Conservation (phyloP, 2,113 vertebrate species). For the Ictalurus furcatus region DNA sequence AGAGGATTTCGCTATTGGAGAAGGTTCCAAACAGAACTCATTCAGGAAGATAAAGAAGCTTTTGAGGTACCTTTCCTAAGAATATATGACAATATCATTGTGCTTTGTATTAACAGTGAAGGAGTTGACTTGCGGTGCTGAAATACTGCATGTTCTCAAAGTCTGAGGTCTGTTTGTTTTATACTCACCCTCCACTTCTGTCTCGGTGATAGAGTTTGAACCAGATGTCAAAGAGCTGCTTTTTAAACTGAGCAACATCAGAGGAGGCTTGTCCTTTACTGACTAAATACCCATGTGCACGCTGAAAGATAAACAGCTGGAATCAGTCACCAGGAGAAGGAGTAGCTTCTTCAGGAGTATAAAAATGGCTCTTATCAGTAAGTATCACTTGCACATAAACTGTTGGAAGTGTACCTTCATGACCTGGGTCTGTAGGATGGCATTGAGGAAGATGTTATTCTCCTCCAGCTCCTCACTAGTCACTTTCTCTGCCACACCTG, state of each 20-base stretch:
- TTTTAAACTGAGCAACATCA: slow-evolving; percentile 72
- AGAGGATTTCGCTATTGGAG: background rate
- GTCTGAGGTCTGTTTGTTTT: background rate
- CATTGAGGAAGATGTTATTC: slow-evolving; percentile 76
- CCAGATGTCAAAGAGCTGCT: slow-evolving; percentile 84
- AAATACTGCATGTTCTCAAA: background rate
- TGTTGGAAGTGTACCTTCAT: slow-evolving; percentile 74
- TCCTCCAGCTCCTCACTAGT: slow-evolving; percentile 75
- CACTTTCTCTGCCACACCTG: slow-evolving; percentile 73
- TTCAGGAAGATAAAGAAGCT: background rate
- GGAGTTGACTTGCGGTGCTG: background rate
- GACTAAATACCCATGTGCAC: slow-evolving; percentile 78
- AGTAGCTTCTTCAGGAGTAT: background rate
- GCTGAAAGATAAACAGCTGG: slow-evolving; percentile 60
- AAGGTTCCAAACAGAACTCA: background rate
- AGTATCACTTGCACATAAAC: background rate
- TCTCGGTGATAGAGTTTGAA: slow-evolving; percentile 82
- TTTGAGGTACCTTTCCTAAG: background rate
- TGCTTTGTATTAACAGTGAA: background rate
- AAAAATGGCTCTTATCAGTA: background rate
- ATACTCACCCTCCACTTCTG: slow-evolving; percentile 73
- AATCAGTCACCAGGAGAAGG: background rate
- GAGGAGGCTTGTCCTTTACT: slow-evolving; percentile 69
- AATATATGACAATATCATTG: background rate
- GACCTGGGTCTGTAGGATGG: slow-evolving; percentile 76